Base-by-base conservation (phyloP, 2,113 vertebrate species). In the Stegostoma tigrinum region DNA sequence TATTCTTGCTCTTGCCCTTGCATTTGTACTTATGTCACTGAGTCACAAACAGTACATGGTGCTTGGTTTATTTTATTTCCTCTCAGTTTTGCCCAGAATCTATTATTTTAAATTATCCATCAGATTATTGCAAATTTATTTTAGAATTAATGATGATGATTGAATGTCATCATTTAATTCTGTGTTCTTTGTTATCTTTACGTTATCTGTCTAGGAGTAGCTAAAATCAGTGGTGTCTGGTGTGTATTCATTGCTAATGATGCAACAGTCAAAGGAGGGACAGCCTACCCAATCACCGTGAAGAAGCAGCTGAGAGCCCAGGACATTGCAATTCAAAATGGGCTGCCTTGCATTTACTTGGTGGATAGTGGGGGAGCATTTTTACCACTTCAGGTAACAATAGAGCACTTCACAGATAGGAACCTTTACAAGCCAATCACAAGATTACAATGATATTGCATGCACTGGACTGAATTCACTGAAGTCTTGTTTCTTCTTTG, bases 261-360 rank as follows among this genome's bases (percentile, higher is more conserved):
- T 90, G 98, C 98, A 66, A 98, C 98, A 0, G 97, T 98, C 66
- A 99, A 98, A 96, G 98, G 98, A 45, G 98, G 98, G 64, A 98
- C 98, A 0, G 96, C 98, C 1, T 98, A 98, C 96, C 98, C 98
- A 0, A 98, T 98, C 96, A 97, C 98, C 0, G 97, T 98, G 95
- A 99, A 98, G 97, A 99, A 99, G 93, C 98, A 98, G 72, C 96
- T 98, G 5, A 96, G 98, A 96, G 98, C 98, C 1, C 98, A 99
- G 90, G 97, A 98, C n/a, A 97, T 98, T 61, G 98, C 98, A 0
- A 96, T 98, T 75, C 98, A 98, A 97, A 99, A 98, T 96, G 97
- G 97, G 0, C 97, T 98, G 96, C 97, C 98, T 0, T 97, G 97
- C 0, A 97, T 98, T 52, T 98, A 99, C 96, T 96, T 99, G 0